phyloP scores from a whole-genome alignment of 2,888 invertebrate genomes.

The Sthenelais limicola region DNA sequence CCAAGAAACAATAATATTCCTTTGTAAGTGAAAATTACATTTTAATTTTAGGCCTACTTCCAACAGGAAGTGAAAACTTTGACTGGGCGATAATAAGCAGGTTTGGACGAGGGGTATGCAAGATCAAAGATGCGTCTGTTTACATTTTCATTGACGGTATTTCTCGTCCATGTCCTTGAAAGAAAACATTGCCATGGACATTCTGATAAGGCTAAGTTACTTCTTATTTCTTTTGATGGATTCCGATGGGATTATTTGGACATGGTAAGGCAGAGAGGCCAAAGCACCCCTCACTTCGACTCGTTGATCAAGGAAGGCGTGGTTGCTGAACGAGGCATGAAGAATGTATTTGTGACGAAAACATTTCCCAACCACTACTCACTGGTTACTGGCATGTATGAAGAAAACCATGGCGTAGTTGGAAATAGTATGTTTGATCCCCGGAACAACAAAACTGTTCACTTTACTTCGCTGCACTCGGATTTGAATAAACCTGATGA shows the following conservation, averaged over 20 bases:
- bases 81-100: no score
- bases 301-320: conserved; percentile 76
- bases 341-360: conserved; percentile 75
- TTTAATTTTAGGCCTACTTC: no score
- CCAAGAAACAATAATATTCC: no score
- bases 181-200: conserved; percentile 25
- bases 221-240: conserved; percentile 81
- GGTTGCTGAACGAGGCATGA: conserved; percentile 72
- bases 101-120: no score
- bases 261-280: conserved; percentile 66
- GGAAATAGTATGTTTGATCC: conserved; percentile 78
- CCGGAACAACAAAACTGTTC: conserved; percentile 58
- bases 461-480: no score
- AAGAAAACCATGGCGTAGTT: conserved; percentile 81
- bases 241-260: conserved; percentile 81
- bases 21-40: no score
- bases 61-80: no score
- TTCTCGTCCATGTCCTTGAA: no score
- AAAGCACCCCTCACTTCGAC: conserved; percentile 77
- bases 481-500: conserved; percentile 40
- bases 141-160: no score
- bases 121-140: no score
- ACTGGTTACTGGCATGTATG: conserved; percentile 77
- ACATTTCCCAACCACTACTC: conserved; percentile 84
- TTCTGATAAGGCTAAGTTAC: conserved; percentile 72